Percentiles rank a stretch among this genome's conserved stretches.
phyloP scores from a whole-genome alignment of 2,888 invertebrate species.

The Electrophaes corylata region DNA sequence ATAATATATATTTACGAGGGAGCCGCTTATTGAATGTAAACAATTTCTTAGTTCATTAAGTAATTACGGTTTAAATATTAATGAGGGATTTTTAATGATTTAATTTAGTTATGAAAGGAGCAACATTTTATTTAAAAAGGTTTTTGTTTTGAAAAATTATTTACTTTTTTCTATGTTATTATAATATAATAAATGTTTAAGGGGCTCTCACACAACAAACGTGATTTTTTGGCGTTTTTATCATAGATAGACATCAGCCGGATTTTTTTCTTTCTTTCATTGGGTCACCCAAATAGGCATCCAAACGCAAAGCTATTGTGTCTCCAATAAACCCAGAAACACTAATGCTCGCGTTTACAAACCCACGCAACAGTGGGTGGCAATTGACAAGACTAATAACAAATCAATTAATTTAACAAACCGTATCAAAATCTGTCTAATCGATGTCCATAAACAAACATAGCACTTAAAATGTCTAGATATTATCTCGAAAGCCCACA shows the following conservation, averaged over 20 bases:
- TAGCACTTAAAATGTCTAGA: constrained; percentile 25
- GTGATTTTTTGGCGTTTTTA: too few species aligned
- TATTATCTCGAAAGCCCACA: constrained; percentile 17
- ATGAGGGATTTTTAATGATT: constrained; percentile 12
- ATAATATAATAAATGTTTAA: too few species aligned
- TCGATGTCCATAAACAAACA: constrained; percentile 14
- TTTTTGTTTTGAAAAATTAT: background rate
- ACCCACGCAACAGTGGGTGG: constrained; percentile 23
- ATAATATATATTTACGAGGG: constrained; percentile 18
- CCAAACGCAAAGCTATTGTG: background rate
- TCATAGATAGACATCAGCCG: too few species aligned
- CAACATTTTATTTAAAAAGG: background rate
- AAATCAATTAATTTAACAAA: constrained; percentile 26
- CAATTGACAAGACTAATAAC: constrained; percentile 21
- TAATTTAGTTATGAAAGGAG: constrained; percentile 1
- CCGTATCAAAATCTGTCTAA: constrained; percentile 25
- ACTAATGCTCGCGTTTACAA: background rate
- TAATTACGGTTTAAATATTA: constrained; percentile 19
- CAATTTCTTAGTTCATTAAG: constrained; percentile 14
- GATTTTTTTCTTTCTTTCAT: too few species aligned
- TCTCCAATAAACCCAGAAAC: background rate
- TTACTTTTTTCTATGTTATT: too few species aligned
- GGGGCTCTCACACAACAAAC: too few species aligned
- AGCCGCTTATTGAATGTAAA: constrained; percentile 14
- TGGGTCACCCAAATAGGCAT: background rate